phyloP scores from a whole-genome alignment of 2,888 invertebrate species.

The Anorthoa munda region DNA sequence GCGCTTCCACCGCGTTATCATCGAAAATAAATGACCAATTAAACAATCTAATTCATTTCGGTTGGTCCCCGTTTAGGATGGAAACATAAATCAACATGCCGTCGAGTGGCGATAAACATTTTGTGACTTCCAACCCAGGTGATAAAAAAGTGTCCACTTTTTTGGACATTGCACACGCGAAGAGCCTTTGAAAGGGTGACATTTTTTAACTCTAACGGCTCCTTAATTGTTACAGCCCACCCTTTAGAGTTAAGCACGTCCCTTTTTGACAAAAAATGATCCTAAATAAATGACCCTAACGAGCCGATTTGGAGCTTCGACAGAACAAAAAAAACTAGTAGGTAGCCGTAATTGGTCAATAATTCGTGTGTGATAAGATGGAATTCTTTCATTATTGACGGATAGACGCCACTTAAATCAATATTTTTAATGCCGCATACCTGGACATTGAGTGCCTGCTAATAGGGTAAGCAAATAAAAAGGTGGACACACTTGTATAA shows the following conservation, averaged over 20 bases:
- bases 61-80: conserved; percentile 82
- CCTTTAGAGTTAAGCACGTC: conserved; percentile 83
- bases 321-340: conserved; percentile 79
- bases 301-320: conserved; percentile 76
- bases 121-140: conserved; percentile 90
- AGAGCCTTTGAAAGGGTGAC: conserved; percentile 86
- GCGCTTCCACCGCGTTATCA: conserved; percentile 81
- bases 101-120: conserved; percentile 90
- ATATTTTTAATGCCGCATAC: conserved; percentile 84
- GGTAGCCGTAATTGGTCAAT: conserved; percentile 80
- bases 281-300: conserved; percentile 87
- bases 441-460: conserved; percentile 84
- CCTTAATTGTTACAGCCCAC: conserved; percentile 88
- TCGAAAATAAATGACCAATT: conserved; percentile 90
- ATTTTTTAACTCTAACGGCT: conserved; percentile 88
- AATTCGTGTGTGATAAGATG: conserved; percentile 83
- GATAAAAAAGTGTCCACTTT: conserved; percentile 88
- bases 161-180: conserved; percentile 83
- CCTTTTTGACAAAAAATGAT: conserved; percentile 84
- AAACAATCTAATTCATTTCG: conserved; percentile 89
- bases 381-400: conserved; percentile 78
- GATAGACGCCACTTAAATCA: conserved; percentile 79
- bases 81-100: conserved; percentile 90
- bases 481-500: conserved; percentile 83
- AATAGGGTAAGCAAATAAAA: conserved; percentile 87